A percentile compares a stretch with the other conserved stretches of the same genome.
These are phyloP conservation scores for Neelides sp. DNA, from an alignment of 1,140 invertebrate genomes.

Conservation along the genomic window DNA sequence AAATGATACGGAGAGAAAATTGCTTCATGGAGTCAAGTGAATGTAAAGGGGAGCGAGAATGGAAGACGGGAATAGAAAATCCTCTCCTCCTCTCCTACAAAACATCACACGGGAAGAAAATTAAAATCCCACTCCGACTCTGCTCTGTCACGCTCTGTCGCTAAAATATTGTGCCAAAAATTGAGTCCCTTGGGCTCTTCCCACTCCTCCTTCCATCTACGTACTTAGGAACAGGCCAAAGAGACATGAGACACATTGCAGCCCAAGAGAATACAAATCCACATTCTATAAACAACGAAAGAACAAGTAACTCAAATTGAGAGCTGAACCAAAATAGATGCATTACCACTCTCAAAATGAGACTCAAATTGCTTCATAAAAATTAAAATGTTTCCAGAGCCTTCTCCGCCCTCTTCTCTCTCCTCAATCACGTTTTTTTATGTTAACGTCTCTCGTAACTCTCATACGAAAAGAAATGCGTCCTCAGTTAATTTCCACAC, in stretches of 20 bases:
- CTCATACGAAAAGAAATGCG: too few species aligned
- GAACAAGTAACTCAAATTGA: background rate
- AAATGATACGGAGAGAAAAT: slow-evolving; percentile 19
- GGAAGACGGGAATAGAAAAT: background rate
- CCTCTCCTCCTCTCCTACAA: background rate
- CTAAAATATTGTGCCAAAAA: slow-evolving; percentile 29
- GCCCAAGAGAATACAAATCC: background rate
- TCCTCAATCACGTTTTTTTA: too few species aligned
- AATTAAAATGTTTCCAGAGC: slow-evolving; percentile 25
- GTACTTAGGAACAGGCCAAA: background rate
- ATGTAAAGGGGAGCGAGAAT: slow-evolving; percentile 1
- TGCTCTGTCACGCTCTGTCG: slow-evolving; percentile 21
- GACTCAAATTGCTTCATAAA: slow-evolving; percentile 29
- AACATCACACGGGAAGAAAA: slow-evolving; percentile 4
- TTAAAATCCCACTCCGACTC: slow-evolving; percentile 13
- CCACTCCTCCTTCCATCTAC: background rate
- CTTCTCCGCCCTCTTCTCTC: background rate
- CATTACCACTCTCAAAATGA: slow-evolving; percentile 22
- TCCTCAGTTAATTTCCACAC: too few species aligned
- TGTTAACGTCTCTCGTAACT: too few species aligned
- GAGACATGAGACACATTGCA: background rate
- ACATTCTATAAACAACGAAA: background rate
- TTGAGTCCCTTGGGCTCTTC: slow-evolving; percentile 7
- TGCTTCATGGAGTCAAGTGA: background rate
- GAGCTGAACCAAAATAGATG: slow-evolving; percentile 14